These are phyloP conservation scores for Labeo rohita DNA, from an alignment of 2,113 vertebrate genomes.

Conservation along the genomic window DNA sequence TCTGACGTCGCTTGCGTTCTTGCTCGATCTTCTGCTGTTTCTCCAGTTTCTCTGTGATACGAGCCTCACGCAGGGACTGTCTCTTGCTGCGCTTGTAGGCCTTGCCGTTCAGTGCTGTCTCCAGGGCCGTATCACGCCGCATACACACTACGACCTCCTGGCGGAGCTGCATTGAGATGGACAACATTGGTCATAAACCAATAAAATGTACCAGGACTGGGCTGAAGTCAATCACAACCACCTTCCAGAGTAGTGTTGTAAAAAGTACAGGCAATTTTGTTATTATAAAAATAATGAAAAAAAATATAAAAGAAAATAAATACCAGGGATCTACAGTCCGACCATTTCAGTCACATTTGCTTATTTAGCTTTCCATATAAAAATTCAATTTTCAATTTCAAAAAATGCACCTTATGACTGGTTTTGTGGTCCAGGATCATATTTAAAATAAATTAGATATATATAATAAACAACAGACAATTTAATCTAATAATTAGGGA, in stretches of 20 bases:
- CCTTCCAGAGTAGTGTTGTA: not conserved
- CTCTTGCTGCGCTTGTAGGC: conserved; percentile 98
- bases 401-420: too few relatives aligned
- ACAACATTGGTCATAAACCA: not conserved
- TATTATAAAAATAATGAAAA: too few relatives aligned
- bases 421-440: too few relatives aligned
- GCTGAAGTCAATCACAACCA: not conserved
- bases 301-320: too few relatives aligned
- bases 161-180: conserved; percentile 77
- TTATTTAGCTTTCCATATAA: too few relatives aligned
- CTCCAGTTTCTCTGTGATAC: conserved; percentile 97
- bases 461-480: too few relatives aligned
- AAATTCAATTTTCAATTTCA: too few relatives aligned
- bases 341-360: too few relatives aligned
- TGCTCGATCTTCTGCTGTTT: conserved; percentile 99
- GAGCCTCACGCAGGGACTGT: conserved; percentile 91
- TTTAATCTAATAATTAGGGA: too few relatives aligned
- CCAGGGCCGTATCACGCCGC: conserved; percentile 92
- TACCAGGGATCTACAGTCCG: too few relatives aligned
- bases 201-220: not conserved
- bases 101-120: conserved; percentile 94
- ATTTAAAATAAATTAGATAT: too few relatives aligned
- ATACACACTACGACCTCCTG: conserved; percentile 99
- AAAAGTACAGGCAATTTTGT: too few relatives aligned
- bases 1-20: conserved; percentile 93